Conservation (phyloP, 2,797 vertebrate species). For the Stomatorhinus walkeri region DNA sequence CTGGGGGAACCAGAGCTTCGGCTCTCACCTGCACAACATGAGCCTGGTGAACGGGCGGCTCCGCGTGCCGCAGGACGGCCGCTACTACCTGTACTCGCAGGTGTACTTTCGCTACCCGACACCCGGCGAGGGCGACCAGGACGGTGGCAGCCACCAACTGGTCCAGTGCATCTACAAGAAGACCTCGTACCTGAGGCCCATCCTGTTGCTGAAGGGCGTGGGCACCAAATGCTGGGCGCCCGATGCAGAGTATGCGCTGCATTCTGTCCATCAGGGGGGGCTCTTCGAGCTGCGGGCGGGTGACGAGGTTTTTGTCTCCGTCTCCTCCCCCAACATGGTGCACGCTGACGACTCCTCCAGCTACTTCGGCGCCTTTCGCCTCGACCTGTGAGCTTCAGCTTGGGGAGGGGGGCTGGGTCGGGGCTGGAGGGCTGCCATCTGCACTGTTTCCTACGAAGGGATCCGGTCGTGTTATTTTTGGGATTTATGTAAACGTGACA, state of each 20-base stretch:
- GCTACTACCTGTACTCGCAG: conserved; percentile 81
- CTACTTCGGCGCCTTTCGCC: conserved; percentile 77
- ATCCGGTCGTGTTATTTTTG: conserved; percentile 8
- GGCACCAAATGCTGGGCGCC: conserved; percentile 83
- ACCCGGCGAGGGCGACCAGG: conserved; percentile 55
- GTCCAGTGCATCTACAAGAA: conserved; percentile 83
- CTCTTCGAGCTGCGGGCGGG: conserved; percentile 78
- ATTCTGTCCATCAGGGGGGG: conserved; percentile 82
- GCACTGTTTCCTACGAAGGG: background rate
- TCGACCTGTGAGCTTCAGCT: conserved; percentile 62
- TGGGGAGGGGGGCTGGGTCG: background rate
- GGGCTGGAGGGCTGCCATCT: background rate
- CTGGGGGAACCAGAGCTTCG: conserved; percentile 72
- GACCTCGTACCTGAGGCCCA: conserved; percentile 67
- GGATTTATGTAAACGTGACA: conserved; percentile 17
- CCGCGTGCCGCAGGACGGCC: conserved; percentile 70
- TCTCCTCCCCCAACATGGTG: conserved; percentile 70
- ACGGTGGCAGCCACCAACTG: conserved; percentile 68
- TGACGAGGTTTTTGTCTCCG: conserved; percentile 78
- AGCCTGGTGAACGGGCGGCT: conserved; percentile 69
- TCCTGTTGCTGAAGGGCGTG: conserved; percentile 79
- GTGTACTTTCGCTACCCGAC: conserved; percentile 79
- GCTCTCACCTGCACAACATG: conserved; percentile 79
- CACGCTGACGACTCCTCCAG: conserved; percentile 69
- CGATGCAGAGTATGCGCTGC: conserved; percentile 75